Evolutionary conservation across 2,113 vertebrate species (phyloP).

Genomic region (Tragelaphus buxtoni): DNA sequence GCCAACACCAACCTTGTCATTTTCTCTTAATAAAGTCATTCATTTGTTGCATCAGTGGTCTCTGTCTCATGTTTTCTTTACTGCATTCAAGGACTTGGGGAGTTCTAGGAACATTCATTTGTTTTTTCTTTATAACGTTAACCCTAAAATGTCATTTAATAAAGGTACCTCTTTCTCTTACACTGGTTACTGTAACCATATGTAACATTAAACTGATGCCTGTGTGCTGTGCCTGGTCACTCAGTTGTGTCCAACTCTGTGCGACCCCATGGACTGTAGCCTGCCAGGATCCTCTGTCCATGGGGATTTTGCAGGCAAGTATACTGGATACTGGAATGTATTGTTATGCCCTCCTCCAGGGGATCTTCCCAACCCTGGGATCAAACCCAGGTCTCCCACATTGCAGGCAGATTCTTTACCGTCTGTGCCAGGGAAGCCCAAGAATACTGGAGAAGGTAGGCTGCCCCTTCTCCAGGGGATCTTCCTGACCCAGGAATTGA

Average conservation of each 20-base stretch:
- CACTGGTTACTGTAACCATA: background rate
- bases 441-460: background rate
- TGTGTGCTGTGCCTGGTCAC: background rate
- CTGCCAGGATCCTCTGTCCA: background rate
- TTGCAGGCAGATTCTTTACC: background rate
- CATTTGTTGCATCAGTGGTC: slow-evolving; percentile 69
- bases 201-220: background rate
- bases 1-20: slow-evolving; percentile 71
- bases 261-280: background rate
- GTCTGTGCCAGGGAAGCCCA: background rate
- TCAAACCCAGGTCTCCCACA: background rate
- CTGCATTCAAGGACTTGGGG: background rate
- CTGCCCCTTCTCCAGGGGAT: background rate
- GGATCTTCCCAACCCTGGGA: background rate
- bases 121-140: background rate
- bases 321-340: background rate
- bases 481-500: background rate
- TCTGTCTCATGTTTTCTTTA: slow-evolving; percentile 41
- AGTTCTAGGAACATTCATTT: background rate
- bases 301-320: background rate
- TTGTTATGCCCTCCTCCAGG: background rate
- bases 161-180: background rate
- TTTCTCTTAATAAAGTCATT: slow-evolving; percentile 80
- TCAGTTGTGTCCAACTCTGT: background rate
- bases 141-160: background rate